Evolutionary conservation across 2,113 vertebrate species (phyloP).

Genomic region (Dolichallabes microphthalmus): DNA sequence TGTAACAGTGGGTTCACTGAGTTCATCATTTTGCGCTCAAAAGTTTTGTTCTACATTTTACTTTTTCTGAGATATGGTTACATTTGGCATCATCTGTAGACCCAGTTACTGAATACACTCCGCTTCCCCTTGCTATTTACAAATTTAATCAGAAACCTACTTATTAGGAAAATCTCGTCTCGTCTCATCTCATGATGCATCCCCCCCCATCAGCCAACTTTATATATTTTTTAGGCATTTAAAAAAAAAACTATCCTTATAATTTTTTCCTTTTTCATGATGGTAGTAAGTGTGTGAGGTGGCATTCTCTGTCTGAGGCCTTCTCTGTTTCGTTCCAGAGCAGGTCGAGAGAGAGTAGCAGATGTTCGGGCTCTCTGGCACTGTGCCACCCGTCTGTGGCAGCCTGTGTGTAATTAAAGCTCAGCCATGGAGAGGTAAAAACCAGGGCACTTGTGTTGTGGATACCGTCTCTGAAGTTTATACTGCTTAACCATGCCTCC

Average conservation of each 20-base stretch:
- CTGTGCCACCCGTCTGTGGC: conserved; percentile 20
- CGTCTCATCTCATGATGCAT: neutral
- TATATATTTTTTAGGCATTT: neutral
- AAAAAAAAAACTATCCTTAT: neutral
- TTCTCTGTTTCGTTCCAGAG: neutral
- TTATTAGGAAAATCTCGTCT: neutral
- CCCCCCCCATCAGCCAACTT: neutral
- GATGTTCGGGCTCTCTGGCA: conserved; percentile 23
- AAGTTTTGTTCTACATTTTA: neutral
- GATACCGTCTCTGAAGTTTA: conserved; percentile 3
- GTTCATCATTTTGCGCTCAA: neutral
- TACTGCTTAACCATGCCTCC: conserved; percentile 11
- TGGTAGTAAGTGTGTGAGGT: neutral
- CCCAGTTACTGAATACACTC: no score
- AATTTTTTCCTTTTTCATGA: neutral
- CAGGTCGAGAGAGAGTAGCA: conserved; percentile 12
- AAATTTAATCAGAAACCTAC: neutral
- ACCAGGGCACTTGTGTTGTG: conserved; percentile 40
- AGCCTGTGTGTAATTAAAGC: conserved; percentile 35
- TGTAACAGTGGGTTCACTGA: neutral
- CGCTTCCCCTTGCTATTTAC: no score
- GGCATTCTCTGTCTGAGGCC: neutral
- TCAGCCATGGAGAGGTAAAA: conserved; percentile 20
- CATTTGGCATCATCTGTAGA: neutral
- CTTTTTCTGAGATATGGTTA: neutral